Base-by-base conservation (phyloP, 92 coral and sea anemone species). In the Plumapathes pennacea region DNA sequence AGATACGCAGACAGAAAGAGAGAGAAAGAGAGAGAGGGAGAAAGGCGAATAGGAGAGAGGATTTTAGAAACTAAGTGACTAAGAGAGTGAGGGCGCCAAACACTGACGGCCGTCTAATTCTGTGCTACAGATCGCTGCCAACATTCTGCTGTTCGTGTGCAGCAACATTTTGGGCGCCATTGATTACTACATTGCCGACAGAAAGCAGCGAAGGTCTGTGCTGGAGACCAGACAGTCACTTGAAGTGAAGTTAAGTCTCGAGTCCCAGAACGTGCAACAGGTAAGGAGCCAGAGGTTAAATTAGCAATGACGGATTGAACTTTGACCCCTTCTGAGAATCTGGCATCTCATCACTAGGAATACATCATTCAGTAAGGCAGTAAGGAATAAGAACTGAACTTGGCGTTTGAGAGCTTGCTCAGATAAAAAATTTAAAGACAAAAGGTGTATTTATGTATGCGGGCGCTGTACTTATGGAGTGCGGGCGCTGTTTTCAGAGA, bases 181-280 rank as follows among this genome's bases (percentile, higher is more conserved):
- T 4, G 99, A 94, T 45, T 94, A 67, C 33, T 81, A 76, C 38
- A 82, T 94, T 30, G 99, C 99, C 1, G 99, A 94, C 72, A 63
- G 87, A 54, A 78, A 84, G 32, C 99, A 94, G 38, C 73, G 99
- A 10, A 76, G 89, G 15, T 86, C 99, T 4, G 94, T 94, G n/a
- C 73, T 86, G 34, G 99, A 94, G 46, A 94, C 99, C 0, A 79
- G 90, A 29, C 87, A 94, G 42, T 94, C 99, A 9, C 60, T 94
- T 38, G 89, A 94, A 60, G 92, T 94, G 21, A 89, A 84, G 39
- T 58, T 84, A 27, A 81, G 80, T 25, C 52, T 94, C 15, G 96
- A 94, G 41, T 85, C 96, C 22, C 96, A 94, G 67, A 90, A 94
- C 48, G 70, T 66, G 6, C 88, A 94, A 49, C 99, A 94, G 96